These are phyloP conservation scores for Drosophila pruinosa DNA, from an alignment of 1,140 invertebrate species.

Conservation along the genomic window DNA sequence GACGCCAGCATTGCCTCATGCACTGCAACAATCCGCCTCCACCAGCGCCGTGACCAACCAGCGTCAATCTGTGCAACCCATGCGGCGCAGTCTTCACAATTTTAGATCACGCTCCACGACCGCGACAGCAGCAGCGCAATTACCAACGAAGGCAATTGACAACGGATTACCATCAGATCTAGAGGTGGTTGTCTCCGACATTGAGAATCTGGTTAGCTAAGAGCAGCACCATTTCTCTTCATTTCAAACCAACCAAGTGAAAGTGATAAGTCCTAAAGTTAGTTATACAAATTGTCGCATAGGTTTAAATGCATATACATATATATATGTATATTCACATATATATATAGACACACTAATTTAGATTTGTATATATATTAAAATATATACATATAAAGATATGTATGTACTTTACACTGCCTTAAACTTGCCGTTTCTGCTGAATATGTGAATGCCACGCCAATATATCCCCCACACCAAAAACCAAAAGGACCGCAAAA, in stretches of 20 bases:
- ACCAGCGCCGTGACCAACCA: constrained; percentile 55
- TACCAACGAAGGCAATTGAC: constrained; percentile 29
- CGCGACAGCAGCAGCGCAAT: constrained; percentile 14
- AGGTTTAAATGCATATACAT: constrained; percentile 69
- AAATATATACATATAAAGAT: constrained; percentile 29
- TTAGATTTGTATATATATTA: constrained; percentile 54
- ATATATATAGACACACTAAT: constrained; percentile 41
- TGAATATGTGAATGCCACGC: constrained; percentile 76
- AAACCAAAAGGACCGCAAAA: constrained; percentile 23
- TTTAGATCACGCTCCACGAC: constrained; percentile 44
- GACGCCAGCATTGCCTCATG: constrained; percentile 2
- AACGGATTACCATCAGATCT: constrained; percentile 76
- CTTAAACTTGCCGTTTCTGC: constrained; percentile 81
- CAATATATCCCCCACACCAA: constrained; percentile 34
- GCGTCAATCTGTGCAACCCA: constrained; percentile 43
- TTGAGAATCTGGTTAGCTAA: constrained; percentile 82
- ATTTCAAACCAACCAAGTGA: constrained; percentile 73
- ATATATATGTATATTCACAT: constrained; percentile 53
- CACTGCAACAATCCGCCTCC: constrained; percentile 63
- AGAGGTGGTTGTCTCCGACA: constrained; percentile 80
- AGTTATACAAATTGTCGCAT: constrained; percentile 80
- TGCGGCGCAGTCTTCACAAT: constrained; percentile 63
- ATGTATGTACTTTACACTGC: constrained; percentile 74
- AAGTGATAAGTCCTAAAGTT: constrained; percentile 81
- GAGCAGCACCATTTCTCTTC: constrained; percentile 35